Base-by-base conservation (phyloP, 2,888 invertebrate genomes). In the Crepidodera aurea region DNA sequence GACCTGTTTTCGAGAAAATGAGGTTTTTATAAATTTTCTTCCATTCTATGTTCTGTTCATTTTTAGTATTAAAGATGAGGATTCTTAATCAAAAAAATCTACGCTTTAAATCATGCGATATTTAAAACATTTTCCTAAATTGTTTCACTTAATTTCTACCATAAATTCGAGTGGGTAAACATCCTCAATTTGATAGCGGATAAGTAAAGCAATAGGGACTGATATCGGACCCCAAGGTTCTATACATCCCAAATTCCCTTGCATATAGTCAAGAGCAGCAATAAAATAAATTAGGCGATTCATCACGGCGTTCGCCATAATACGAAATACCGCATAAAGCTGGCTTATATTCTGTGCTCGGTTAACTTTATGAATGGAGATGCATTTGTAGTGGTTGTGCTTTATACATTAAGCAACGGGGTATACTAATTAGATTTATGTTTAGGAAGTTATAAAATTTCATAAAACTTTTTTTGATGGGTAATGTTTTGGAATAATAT, bases 271-370 rank as follows among this genome's bases (percentile, higher is more conserved):
- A 55, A 55, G 55, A 55, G 40, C 8, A 32, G 60, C 46, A 39
- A 55, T 60, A 40, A 54, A 60, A 60, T 60, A 60, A 55, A 60
- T 55, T 54, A 40, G 48, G 32, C 40, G 48, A 60, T 55, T 54
- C 54, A 46, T 60, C 54, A 60, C 54, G 12, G 27, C 18, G 54
- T 39, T 50, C 32, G 18, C 40, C 32, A 54, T 29, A 54, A 39
- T 42, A 34, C 48, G 15, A n/a, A 55, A 54, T 60, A 40, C 32
- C 54, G 46, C 50, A 50, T 60, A 46, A 57, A 54, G 50, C 50
- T 39, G 54, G 40, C 60, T 60, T 50, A 55, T 55, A 50, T 60
- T 46, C 46, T 15, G 19, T 10, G 40, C 27, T 19, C 39, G 44
- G 44, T 55, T 55, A 55, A 44, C 29, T 56, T 56, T 56, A 56